phyloP scores from a whole-genome alignment of 2,888 invertebrate genomes.

The Drosophila falleni region DNA sequence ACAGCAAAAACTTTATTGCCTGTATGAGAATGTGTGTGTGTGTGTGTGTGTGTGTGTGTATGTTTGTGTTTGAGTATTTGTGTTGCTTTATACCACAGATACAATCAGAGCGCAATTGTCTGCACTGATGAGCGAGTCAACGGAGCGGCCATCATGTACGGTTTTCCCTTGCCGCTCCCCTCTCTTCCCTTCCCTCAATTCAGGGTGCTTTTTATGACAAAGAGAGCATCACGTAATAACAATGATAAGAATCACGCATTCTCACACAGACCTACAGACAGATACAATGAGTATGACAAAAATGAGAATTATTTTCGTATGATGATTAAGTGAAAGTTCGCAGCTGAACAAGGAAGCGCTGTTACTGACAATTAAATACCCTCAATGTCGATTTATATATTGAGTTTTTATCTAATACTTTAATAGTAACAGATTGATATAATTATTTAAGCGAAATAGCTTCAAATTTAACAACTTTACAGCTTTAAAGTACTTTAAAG shows the following conservation, averaged over 20 bases:
- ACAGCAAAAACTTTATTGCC: constrained; percentile 74
- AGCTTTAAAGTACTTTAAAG: too few species aligned
- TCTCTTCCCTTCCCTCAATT: constrained; percentile 18
- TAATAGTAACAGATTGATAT: too few species aligned
- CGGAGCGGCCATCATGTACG: constrained; percentile 50
- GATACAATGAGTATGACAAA: constrained; percentile 43
- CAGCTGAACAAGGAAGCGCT: constrained; percentile 5
- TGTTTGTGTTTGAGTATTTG: constrained; percentile 24
- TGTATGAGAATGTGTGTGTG: constrained; percentile 25
- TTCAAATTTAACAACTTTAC: too few species aligned
- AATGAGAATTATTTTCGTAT: constrained; percentile 53
- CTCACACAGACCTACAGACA: constrained; percentile 51
- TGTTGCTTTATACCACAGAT: constrained; percentile 52
- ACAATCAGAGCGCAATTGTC: constrained; percentile 79
- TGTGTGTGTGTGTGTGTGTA: constrained; percentile 10
- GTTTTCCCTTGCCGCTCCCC: constrained; percentile 18
- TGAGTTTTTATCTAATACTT: neutral
- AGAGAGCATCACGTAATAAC: constrained; percentile 74
- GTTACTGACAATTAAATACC: constrained; percentile 18
- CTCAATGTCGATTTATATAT: neutral
- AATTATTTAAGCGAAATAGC: too few species aligned
- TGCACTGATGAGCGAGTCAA: constrained; percentile 73
- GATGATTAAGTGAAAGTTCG: constrained; percentile 66
- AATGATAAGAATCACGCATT: constrained; percentile 75
- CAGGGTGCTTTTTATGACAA: constrained; percentile 63